Evolutionary conservation across 2,888 invertebrate genomes (phyloP).

Genomic region (Rhimphoctona megacephalus): DNA sequence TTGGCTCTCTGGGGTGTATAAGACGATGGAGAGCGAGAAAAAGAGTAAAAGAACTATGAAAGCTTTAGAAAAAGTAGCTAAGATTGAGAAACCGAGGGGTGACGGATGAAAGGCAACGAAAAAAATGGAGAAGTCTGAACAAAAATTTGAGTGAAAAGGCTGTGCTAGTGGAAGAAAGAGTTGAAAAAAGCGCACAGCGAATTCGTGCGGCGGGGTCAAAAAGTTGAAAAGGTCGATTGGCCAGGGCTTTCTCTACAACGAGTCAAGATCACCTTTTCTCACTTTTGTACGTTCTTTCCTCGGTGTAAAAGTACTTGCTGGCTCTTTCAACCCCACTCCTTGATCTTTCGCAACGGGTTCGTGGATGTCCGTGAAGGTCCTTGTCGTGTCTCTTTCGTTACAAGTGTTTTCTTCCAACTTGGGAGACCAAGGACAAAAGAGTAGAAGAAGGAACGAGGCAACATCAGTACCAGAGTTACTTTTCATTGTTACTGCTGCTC

Average conservation of each 20-base stretch:
- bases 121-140: slow-evolving; percentile 15
- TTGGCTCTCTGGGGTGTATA: slow-evolving; percentile 57
- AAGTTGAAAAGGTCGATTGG: slow-evolving; percentile 66
- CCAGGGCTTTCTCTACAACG: slow-evolving; percentile 31
- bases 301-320: background rate
- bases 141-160: slow-evolving; percentile 24
- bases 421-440: slow-evolving; percentile 37
- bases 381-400: slow-evolving; percentile 30
- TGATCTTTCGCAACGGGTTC: background rate
- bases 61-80: slow-evolving; percentile 51
- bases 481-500: slow-evolving; percentile 23
- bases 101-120: slow-evolving; percentile 46
- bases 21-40: slow-evolving; percentile 23
- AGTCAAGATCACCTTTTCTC: slow-evolving; percentile 43
- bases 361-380: slow-evolving; percentile 7
- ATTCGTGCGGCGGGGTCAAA: slow-evolving; percentile 38
- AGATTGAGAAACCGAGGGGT: slow-evolving; percentile 62
- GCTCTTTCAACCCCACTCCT: background rate
- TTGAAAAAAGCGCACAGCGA: slow-evolving; percentile 28
- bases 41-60: background rate
- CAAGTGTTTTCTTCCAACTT: slow-evolving; percentile 29
- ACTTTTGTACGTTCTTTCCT: slow-evolving; percentile 23
- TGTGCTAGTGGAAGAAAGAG: slow-evolving; percentile 48
- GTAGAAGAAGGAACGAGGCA: background rate
- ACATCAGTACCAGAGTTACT: slow-evolving; percentile 25